Conservation (phyloP, 2,113 vertebrate genomes). For the Gymnocephalus cernua region DNA sequence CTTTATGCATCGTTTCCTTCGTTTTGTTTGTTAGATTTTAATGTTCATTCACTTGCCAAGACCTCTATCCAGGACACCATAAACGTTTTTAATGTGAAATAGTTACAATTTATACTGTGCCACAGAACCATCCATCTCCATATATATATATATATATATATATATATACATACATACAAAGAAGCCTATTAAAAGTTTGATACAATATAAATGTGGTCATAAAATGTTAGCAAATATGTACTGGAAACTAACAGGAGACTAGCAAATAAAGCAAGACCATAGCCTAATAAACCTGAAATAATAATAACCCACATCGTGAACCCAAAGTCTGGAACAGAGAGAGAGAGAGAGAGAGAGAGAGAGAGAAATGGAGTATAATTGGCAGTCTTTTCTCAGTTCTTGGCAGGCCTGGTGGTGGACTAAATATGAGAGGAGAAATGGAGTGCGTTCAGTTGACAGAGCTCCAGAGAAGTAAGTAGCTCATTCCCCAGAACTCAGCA, state of each 20-base stretch:
- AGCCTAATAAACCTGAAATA: conserved; percentile 34
- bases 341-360: not conserved
- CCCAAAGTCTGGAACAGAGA: not conserved
- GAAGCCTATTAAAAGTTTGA: too few species aligned
- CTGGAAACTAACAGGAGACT: conserved; percentile 2
- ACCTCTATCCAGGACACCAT: not conserved
- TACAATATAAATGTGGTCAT: too few species aligned
- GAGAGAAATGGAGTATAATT: conserved; percentile 44
- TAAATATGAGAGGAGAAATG: conserved; percentile 34
- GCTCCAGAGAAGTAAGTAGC: conserved; percentile 47
- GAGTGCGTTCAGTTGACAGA: conserved; percentile 21
- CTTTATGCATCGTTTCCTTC: conserved; percentile 1
- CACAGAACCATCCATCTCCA: conserved; percentile 1
- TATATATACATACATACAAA: not conserved
- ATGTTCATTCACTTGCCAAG: not conserved
- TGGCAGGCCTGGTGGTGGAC: conserved; percentile 28
- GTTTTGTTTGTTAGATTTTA: not conserved
- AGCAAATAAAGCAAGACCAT: conserved; percentile 22
- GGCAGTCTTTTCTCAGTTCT: conserved; percentile 34
- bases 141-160: not conserved
- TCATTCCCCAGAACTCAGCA: conserved; percentile 52
- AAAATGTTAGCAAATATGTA: not conserved
- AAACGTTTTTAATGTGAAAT: not conserved
- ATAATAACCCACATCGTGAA: conserved; percentile 34
- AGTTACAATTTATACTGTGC: not conserved